Evolutionary conservation across 1,140 invertebrate species (phyloP).

Genomic region (Chymomyza costata): DNA sequence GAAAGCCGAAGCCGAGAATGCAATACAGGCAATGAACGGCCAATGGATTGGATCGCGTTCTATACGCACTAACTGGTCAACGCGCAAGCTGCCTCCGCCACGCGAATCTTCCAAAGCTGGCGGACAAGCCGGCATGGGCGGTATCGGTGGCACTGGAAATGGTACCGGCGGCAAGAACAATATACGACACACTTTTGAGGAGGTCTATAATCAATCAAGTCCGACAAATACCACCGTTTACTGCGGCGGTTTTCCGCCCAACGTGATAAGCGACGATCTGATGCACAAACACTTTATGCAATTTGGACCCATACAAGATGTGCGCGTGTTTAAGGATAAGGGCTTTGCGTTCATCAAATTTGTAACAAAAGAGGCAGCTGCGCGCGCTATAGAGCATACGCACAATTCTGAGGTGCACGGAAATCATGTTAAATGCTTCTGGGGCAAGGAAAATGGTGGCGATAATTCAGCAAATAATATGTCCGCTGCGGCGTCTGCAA

Average conservation of each 20-base stretch:
- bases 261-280: conserved; percentile 94
- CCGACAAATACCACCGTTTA: conserved; percentile 99
- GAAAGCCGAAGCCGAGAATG: conserved; percentile 98
- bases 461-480: conserved; percentile 68
- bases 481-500: conserved; percentile 58
- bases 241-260: conserved; percentile 95
- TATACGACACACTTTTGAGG: conserved; percentile 81
- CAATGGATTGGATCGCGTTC: conserved; percentile 98
- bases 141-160: conserved; percentile 35
- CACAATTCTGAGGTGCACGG: conserved; percentile 98
- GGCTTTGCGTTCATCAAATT: conserved; percentile 99
- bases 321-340: conserved; percentile 99
- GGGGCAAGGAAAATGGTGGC: conserved; percentile 92
- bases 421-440: conserved; percentile 98
- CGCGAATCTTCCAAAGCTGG: conserved; percentile 76
- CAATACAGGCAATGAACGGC: conserved; percentile 98
- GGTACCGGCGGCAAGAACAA: conserved; percentile 75
- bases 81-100: conserved; percentile 93
- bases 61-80: conserved; percentile 99
- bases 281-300: conserved; percentile 96
- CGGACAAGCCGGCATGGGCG: conserved; percentile 61
- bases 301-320: conserved; percentile 97
- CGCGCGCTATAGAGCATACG: conserved; percentile 96
- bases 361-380: conserved; percentile 96
- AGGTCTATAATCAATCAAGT: conserved; percentile 97